Conservation (phyloP, 2,888 invertebrate species). For the Venusia cambrica region DNA sequence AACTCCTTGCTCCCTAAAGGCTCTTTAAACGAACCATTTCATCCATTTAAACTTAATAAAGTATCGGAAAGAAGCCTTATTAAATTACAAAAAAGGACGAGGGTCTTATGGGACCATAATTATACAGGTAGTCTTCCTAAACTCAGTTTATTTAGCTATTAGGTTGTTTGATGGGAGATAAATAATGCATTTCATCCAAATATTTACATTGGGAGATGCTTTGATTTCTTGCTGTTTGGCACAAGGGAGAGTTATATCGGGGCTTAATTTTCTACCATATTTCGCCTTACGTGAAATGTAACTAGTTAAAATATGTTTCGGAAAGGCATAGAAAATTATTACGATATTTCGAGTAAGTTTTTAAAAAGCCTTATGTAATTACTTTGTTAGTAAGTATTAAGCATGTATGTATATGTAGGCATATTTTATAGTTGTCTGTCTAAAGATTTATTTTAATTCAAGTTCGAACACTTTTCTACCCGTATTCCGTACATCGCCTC, state of each 20-base stretch:
- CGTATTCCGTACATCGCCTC: too few species aligned
- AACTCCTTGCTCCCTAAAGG: conserved; percentile 39
- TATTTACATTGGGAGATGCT: conserved; percentile 44
- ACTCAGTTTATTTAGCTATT: conserved; percentile 66
- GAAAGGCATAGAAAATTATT: too few species aligned
- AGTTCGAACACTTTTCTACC: too few species aligned
- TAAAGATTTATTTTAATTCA: too few species aligned
- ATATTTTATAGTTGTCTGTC: too few species aligned
- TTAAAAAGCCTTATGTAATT: too few species aligned
- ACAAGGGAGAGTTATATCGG: conserved; percentile 16
- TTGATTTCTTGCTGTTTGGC: conserved; percentile 37
- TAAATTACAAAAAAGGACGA: conserved; percentile 54
- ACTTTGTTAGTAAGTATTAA: too few species aligned
- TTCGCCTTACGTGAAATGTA: too few species aligned
- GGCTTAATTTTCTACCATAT: not conserved
- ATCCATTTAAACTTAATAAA: conserved; percentile 69
- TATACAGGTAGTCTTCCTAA: conserved; percentile 29
- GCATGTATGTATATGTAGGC: too few species aligned
- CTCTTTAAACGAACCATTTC: conserved; percentile 65
- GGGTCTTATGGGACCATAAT: conserved; percentile 62
- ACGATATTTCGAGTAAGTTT: too few species aligned
- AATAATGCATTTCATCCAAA: conserved; percentile 50
- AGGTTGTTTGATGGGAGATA: conserved; percentile 58
- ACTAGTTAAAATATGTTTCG: not conserved
- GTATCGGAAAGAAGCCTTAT: conserved; percentile 70